phyloP scores from a whole-genome alignment of 2,113 vertebrate genomes.

The Oreochromis niloticus region DNA sequence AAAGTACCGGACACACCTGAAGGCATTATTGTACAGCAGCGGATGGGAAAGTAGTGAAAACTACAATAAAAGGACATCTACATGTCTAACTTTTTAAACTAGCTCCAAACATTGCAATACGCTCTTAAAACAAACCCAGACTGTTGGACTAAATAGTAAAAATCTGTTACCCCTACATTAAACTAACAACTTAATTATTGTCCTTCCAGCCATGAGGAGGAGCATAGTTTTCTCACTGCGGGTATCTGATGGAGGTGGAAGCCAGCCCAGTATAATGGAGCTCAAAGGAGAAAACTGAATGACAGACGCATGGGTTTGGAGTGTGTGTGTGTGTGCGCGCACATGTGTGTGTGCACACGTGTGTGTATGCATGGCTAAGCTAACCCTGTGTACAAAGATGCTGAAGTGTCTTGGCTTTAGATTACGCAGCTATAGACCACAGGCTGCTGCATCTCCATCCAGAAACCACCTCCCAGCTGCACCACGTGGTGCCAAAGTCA shows the following conservation, averaged over 20 bases:
- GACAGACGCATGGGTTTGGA: not conserved
- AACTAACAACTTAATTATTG: not conserved
- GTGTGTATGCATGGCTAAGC: not conserved
- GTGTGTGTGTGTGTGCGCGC: not conserved
- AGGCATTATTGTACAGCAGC: too few species aligned
- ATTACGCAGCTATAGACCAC: not conserved
- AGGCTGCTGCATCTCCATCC: slow-evolving; percentile 24
- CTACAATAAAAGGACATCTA: not conserved
- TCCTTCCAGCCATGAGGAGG: not conserved
- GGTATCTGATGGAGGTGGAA: slow-evolving; percentile 9
- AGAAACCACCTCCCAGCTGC: slow-evolving; percentile 26
- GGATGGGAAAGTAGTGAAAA: not conserved
- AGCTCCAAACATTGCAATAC: not conserved
- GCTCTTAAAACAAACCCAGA: not conserved
- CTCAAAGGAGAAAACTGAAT: not conserved
- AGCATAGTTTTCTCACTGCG: not conserved
- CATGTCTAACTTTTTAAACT: not conserved
- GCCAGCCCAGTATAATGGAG: not conserved
- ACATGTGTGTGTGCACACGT: not conserved
- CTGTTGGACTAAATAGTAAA: not conserved
- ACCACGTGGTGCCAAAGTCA: not conserved
- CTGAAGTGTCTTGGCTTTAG: slow-evolving; percentile 11
- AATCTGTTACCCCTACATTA: not conserved
- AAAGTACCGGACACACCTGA: not conserved
- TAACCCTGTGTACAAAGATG: not conserved